Evolutionary conservation across 2,888 invertebrate species (phyloP).

Genomic region (Gandaritis pyraliata): DNA sequence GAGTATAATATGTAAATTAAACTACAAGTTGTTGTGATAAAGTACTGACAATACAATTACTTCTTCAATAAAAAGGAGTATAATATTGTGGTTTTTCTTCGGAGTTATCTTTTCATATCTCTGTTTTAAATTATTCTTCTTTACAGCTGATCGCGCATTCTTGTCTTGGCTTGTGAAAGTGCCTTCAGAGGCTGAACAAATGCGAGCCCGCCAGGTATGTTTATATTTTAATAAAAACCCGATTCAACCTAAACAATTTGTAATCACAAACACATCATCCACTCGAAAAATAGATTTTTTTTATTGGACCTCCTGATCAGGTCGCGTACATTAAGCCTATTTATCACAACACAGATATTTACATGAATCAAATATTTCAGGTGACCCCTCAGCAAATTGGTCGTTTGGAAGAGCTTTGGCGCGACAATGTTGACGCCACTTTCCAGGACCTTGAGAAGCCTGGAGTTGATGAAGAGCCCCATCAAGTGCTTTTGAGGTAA

Average conservation of each 20-base stretch:
- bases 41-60: too few species aligned
- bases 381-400: slow-evolving; percentile 99
- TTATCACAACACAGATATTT: background rate
- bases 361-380: slow-evolving; percentile 47
- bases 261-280: too few species aligned
- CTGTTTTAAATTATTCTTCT: background rate
- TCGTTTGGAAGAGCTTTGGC: slow-evolving; percentile 99
- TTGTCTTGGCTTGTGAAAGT: slow-evolving; percentile 98
- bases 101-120: too few species aligned
- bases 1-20: background rate
- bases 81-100: too few species aligned
- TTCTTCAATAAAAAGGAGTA: too few species aligned
- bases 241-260: too few species aligned
- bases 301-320: too few species aligned
- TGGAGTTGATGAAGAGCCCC: slow-evolving; percentile 98
- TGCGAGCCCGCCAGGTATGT: slow-evolving; percentile 93
- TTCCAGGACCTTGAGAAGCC: slow-evolving; percentile 99
- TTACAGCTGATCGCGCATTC: slow-evolving; percentile 94
- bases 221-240: too few species aligned
- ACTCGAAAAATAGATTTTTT: too few species aligned
- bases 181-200: slow-evolving; percentile 98
- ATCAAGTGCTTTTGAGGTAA: slow-evolving; percentile 89
- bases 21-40: too few species aligned
- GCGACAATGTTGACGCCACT: slow-evolving; percentile 98
- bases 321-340: too few species aligned